Base-by-base conservation (phyloP, 2,113 vertebrate genomes). In the Rhinoderma darwinii region DNA sequence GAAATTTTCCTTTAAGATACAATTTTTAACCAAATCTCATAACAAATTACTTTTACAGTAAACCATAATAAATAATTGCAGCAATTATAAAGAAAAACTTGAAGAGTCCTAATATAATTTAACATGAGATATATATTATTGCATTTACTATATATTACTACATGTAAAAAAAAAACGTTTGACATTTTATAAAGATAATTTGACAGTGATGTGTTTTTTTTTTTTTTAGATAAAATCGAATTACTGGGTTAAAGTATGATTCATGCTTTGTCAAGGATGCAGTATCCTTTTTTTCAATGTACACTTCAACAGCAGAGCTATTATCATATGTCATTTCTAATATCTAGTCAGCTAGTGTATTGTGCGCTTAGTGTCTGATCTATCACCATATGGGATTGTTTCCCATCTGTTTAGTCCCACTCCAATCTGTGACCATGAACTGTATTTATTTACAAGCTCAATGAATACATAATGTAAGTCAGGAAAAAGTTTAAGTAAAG, bases 251-350 rank as follows among this genome's bases (percentile, higher is more conserved):
- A 51, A 68, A 66, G 14, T 73, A 39, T 70, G 84, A 86, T 68
- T 50, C 30, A 54, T 79, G 39, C 15, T 51, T 68, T 47, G 44
- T 70, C 25, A 79, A 80, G 51, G 27, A 84, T 76, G 73, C 56
- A 14, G 59, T 77, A 76, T 84, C 72, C 51, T 76, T 84, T 84
- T 74, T 41, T 63, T 44, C 54, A 22, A 41, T 47, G 54, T 35
- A 43, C 27, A 63, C 18, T 66, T 84, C 39, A 84, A 70, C 84
- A 68, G 84, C 43, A 77, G 75, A 68, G 63, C 47, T 30, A 86
- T 86, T 86, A 86, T 86, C 84, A 86, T 86, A 86, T 86, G 84
- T 86, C 77, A 86, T 86, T 70, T 81, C 77, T 81, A 81, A 86
- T 86, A 86, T 80, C 77, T 81, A 72, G 61, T 73, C 77, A 81